These are phyloP conservation scores for Brachionus koreanus DNA, from an alignment of 1,140 invertebrate genomes.

Conservation along the genomic window DNA sequence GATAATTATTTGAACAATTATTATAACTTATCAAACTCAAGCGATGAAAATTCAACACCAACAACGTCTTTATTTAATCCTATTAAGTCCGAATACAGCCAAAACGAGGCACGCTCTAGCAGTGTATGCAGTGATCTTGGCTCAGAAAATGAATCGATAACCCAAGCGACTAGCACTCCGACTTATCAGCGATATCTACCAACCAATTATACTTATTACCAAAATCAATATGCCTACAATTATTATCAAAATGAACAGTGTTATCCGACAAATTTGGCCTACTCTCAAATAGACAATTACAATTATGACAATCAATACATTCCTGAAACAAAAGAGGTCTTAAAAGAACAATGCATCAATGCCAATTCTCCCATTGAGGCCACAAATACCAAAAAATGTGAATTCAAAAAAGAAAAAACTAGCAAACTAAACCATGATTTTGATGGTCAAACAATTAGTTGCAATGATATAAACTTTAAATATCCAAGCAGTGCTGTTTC, in stretches of 20 bases:
- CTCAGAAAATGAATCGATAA: not conserved
- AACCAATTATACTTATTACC: not conserved
- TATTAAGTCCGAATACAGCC: not conserved
- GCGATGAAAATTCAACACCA: not conserved
- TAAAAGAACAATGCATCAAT: not conserved
- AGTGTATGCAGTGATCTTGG: constrained; percentile 20
- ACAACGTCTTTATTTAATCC: not conserved
- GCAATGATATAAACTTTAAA: constrained; percentile 32
- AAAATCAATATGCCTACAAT: not conserved
- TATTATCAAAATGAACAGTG: not conserved
- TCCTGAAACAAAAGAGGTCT: not conserved
- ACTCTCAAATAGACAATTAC: not conserved
- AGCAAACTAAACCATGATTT: not conserved
- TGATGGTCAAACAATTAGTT: constrained; percentile 3
- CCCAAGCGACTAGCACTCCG: not conserved
- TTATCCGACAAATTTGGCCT: not conserved
- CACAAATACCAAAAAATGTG: not conserved
- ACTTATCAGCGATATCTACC: constrained; percentile 22
- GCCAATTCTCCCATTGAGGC: not conserved
- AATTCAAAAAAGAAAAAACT: not conserved
- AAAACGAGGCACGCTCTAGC: not conserved
- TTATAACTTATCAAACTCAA: not conserved
- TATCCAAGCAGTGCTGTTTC: not conserved
- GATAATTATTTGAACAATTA: not conserved
- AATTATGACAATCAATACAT: not conserved